A percentile compares a stretch with the other conserved stretches of the same genome.
phyloP scores from a whole-genome alignment of 1,140 invertebrate species.

The Drosophila guanche region DNA sequence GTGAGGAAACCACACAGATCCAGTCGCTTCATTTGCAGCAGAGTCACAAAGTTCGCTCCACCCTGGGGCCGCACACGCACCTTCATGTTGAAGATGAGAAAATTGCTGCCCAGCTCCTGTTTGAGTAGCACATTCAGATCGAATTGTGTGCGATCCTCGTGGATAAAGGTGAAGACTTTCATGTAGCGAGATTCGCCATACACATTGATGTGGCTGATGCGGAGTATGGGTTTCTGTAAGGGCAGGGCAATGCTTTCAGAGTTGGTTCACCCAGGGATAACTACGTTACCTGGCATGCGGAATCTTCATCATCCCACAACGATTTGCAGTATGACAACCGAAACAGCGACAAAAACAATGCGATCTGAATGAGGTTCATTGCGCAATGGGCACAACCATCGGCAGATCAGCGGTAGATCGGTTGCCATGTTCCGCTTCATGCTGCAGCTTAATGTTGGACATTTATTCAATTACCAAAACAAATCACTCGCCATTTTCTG shows the following conservation, averaged over 20 bases:
- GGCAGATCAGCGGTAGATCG: not conserved
- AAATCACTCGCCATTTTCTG: not conserved
- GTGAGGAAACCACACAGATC: conserved; percentile 58
- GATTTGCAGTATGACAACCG: conserved; percentile 17
- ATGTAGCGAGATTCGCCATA: conserved; percentile 50
- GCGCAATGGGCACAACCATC: conserved; percentile 19
- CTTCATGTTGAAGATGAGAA: conserved; percentile 55
- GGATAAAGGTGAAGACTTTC: conserved; percentile 5
- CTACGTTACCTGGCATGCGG: conserved; percentile 15
- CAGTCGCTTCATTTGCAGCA: conserved; percentile 38
- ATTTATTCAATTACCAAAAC: conserved; percentile 17
- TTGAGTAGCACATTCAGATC: conserved; percentile 32
- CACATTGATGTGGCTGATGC: conserved; percentile 36
- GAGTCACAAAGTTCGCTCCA: not conserved
- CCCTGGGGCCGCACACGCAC: conserved; percentile 10
- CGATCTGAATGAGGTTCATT: conserved; percentile 22
- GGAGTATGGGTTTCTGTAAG: conserved; percentile 27
- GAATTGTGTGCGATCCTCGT: conserved; percentile 37
- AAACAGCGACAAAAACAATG: conserved; percentile 22
- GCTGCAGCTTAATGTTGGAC: not conserved
- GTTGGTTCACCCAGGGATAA: accelerated
- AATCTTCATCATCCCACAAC: conserved; percentile 31
- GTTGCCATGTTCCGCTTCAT: conserved; percentile 11
- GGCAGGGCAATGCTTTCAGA: not conserved
- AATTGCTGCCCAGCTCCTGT: conserved; percentile 59